Conservation (phyloP, 2,888 invertebrate genomes). For the Monoplex corrugatus region DNA sequence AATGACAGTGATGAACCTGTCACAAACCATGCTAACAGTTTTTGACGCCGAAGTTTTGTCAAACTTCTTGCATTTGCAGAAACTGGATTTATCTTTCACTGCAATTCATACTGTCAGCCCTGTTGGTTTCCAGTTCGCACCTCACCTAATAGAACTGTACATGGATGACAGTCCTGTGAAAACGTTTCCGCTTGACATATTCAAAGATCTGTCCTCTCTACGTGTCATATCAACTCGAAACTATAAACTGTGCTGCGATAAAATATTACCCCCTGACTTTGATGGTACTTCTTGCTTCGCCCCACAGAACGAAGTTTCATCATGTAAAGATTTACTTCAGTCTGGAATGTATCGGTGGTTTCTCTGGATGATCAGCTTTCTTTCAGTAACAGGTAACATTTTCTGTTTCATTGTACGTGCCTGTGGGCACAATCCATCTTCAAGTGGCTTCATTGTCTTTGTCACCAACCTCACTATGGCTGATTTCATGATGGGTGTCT, state of each 20-base stretch:
- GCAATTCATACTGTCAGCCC: not conserved
- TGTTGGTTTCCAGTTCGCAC: not conserved
- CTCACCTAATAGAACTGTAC: not conserved
- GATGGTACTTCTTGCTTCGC: not conserved
- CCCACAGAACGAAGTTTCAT: constrained; percentile 6
- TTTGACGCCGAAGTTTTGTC: not conserved
- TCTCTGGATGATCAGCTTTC: not conserved
- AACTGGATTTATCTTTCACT: not conserved
- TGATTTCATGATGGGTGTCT: constrained; percentile 64
- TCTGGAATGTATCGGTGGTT: constrained; percentile 16
- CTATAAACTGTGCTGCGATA: constrained; percentile 31
- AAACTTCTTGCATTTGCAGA: not conserved
- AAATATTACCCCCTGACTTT: not conserved
- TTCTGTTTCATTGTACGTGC: not conserved
- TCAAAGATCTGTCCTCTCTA: not conserved
- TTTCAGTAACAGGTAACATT: constrained; percentile 15
- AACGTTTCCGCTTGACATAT: not conserved
- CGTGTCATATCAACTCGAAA: not conserved
- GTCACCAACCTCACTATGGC: constrained; percentile 54
- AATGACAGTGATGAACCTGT: not conserved
- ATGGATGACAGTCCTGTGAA: not conserved
- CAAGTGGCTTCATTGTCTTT: constrained; percentile 38
- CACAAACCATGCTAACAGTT: not conserved
- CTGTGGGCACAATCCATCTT: not conserved
- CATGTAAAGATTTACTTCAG: constrained; percentile 38